phyloP scores from a whole-genome alignment of 2,888 invertebrate species.

The Lydus trimaculatus region DNA sequence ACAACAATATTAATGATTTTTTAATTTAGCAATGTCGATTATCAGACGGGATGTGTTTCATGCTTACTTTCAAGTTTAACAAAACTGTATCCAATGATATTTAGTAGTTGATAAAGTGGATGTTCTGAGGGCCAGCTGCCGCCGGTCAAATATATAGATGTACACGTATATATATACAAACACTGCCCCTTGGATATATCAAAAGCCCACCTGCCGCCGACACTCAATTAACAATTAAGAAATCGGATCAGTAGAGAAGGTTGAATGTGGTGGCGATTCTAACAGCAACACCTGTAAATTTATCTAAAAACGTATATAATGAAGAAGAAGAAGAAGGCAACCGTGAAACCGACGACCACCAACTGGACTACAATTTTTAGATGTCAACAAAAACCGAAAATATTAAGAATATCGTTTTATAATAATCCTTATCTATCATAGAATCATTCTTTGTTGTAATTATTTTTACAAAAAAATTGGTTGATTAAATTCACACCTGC shows the following conservation, averaged over 20 bases:
- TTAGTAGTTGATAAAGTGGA: constrained; percentile 15
- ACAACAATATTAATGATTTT: not conserved
- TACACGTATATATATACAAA: constrained; percentile 13
- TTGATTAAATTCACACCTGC: not conserved
- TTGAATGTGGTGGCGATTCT: constrained; percentile 1
- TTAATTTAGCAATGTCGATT: not conserved
- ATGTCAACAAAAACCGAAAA: not conserved
- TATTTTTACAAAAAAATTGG: not conserved
- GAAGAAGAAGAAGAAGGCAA: too few species aligned
- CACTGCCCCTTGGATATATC: constrained; percentile 25
- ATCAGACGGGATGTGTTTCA: not conserved
- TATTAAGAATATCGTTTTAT: not conserved
- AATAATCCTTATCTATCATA: not conserved
- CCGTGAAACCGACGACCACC: not conserved
- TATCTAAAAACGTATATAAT: not conserved
- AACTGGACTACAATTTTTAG: not conserved
- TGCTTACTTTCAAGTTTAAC: not conserved
- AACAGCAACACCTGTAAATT: constrained; percentile 8
- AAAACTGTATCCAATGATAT: not conserved
- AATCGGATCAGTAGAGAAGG: constrained; percentile 10
- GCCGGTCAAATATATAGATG: constrained; percentile 28
- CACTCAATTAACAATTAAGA: constrained; percentile 43
- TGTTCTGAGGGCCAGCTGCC: constrained; percentile 36
- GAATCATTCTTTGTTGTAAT: not conserved
- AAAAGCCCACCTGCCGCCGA: constrained; percentile 40